phyloP scores from a whole-genome alignment of 1,140 invertebrate genomes.

The Euwallacea similis region DNA sequence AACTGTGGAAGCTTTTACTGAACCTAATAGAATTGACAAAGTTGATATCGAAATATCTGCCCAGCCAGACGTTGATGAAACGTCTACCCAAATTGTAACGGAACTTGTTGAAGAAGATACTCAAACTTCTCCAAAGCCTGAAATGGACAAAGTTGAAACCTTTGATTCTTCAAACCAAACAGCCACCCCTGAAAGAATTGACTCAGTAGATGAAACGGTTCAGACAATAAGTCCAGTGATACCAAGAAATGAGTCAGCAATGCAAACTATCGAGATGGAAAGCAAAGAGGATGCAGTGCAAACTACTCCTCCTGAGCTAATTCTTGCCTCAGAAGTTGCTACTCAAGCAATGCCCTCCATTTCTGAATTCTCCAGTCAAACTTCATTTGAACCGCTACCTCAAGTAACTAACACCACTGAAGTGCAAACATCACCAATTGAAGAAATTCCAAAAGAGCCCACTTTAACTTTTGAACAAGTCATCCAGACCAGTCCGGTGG shows the following conservation, averaged over 20 bases:
- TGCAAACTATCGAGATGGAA: constrained; percentile 47
- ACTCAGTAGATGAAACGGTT: constrained; percentile 51
- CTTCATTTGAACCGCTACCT: constrained; percentile 53
- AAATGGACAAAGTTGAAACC: constrained; percentile 49
- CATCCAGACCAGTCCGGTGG: constrained; percentile 56
- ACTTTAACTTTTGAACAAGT: constrained; percentile 51
- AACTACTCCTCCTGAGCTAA: constrained; percentile 42
- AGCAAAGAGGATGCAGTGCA: constrained; percentile 51
- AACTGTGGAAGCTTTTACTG: constrained; percentile 53
- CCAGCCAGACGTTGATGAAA: constrained; percentile 48
- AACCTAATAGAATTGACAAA: constrained; percentile 40
- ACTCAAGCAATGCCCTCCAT: constrained; percentile 48
- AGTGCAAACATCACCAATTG: constrained; percentile 54
- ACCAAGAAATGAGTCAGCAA: constrained; percentile 55
- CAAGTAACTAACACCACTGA: constrained; percentile 36
- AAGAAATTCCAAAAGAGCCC: constrained; percentile 10
- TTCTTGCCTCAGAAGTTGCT: constrained; percentile 46
- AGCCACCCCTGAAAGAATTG: constrained; percentile 48
- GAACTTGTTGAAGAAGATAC: constrained; percentile 42
- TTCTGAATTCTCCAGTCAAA: constrained; percentile 54
- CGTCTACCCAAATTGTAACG: constrained; percentile 49
- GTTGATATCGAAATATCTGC: constrained; percentile 36
- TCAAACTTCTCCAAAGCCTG: constrained; percentile 44
- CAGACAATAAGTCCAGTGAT: constrained; percentile 56
- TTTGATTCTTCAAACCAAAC: constrained; percentile 62